Conservation (phyloP, 92 coral and sea anemone genomes). For the Phymanthus crucifer region DNA sequence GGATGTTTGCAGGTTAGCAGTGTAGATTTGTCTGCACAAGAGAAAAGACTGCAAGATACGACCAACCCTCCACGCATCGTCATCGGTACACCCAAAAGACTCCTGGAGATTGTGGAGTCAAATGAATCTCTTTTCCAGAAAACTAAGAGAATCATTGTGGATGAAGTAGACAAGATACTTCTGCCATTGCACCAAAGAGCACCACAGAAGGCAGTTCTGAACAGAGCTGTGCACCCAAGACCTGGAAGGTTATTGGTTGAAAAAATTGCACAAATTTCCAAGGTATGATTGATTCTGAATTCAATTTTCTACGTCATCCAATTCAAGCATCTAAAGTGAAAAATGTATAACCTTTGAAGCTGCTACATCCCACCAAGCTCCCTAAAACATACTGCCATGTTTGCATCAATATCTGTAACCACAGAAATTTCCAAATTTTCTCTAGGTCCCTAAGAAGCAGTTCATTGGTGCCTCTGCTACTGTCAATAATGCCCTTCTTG, state of each 20-base stretch:
- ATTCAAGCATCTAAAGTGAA: too few species aligned
- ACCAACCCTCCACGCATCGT: slow-evolving; percentile 61
- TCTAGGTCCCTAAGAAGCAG: slow-evolving; percentile 67
- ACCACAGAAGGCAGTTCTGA: slow-evolving; percentile 50
- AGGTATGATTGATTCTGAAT: too few species aligned
- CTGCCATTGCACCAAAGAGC: slow-evolving; percentile 64
- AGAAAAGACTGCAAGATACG: slow-evolving; percentile 50
- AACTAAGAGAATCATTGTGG: slow-evolving; percentile 76
- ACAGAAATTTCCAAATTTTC: too few species aligned
- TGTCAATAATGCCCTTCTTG: slow-evolving; percentile 58
- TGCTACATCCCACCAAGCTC: too few species aligned
- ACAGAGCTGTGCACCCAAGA: slow-evolving; percentile 68
- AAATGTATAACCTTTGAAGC: too few species aligned
- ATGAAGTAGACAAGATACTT: slow-evolving; percentile 82
- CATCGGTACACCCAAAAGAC: slow-evolving; percentile 84
- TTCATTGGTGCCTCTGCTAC: slow-evolving; percentile 86
- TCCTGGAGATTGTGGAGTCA: slow-evolving; percentile 61
- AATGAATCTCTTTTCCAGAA: slow-evolving; percentile 55
- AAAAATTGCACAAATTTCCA: slow-evolving; percentile 58
- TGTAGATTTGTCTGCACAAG: slow-evolving; percentile 62
- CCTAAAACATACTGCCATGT: too few species aligned
- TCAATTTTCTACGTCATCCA: too few species aligned
- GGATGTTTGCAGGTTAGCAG: slow-evolving; percentile 72
- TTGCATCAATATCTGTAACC: too few species aligned
- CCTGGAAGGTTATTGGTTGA: slow-evolving; percentile 72